These are phyloP conservation scores for Alloplasta piceator DNA, from an alignment of 2,888 invertebrate species.

Conservation along the genomic window DNA sequence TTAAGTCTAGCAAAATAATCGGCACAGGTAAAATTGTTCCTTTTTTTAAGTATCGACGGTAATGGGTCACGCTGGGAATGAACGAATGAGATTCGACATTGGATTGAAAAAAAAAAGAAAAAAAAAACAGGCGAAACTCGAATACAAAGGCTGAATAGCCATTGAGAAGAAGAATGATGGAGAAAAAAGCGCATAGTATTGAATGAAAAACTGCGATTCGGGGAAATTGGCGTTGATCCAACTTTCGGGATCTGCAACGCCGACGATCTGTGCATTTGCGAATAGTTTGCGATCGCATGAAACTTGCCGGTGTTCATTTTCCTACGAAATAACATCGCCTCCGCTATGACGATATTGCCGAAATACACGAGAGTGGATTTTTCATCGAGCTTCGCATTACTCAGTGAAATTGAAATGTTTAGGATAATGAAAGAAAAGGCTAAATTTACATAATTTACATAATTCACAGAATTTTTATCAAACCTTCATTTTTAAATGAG, in stretches of 20 bases:
- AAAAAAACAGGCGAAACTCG: background rate
- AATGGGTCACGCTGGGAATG: too few species aligned
- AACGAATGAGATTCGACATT: background rate
- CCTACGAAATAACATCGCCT: background rate
- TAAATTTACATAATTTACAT: too few species aligned
- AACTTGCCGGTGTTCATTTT: constrained; percentile 29
- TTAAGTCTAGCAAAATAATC: too few species aligned
- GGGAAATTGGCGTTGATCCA: background rate
- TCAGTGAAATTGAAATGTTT: too few species aligned
- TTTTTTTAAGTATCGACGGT: too few species aligned
- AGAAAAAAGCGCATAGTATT: background rate
- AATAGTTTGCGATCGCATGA: constrained; percentile 25
- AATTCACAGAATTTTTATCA: too few species aligned
- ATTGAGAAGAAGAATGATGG: constrained; percentile 5
- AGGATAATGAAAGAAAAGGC: too few species aligned
- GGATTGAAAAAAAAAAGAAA: background rate
- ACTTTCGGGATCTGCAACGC: background rate
- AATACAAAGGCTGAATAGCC: constrained; percentile 9
- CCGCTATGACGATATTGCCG: constrained; percentile 1
- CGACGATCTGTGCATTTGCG: background rate
- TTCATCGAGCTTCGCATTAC: too few species aligned
- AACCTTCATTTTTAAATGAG: too few species aligned
- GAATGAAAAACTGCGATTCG: background rate
- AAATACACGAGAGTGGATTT: background rate
- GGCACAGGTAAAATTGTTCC: too few species aligned